Base-by-base conservation (phyloP, 2,888 invertebrate genomes). In the Amphipoea lucens region DNA sequence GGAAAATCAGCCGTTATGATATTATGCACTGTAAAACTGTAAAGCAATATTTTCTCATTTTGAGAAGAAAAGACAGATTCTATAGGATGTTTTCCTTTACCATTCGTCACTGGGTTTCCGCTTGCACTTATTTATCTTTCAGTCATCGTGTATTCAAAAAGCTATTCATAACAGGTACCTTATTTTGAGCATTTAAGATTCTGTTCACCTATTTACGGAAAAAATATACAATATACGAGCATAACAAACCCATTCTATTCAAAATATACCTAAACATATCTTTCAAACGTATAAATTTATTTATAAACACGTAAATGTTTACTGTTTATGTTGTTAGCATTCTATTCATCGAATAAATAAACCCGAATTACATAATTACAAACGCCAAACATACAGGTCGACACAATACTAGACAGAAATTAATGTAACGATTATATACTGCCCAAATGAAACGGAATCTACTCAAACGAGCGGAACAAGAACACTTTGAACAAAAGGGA, bases 401-500 rank as follows among this genome's bases (percentile, higher is more conserved):
- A 75, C 75, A 80, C 81, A 87, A 83, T 87, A 70, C 74, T 81
- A 91, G 81, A 87, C 84, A 85, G 85, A 90, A 92, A 92, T 92
- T 93, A 91, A 91, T 91, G 90, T 92, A 92, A 94, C 90, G 90
- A 93, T 91, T 92, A 91, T 91, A 91, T 90, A 89, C 90, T 80
- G 83, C 77, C 87, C 84, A 85, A 88, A 89, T 82, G 94, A 94
- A 95, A 94, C 92, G 92, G 92, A 94, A 94, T 94, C 92, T 91
- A 93, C 93, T 92, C 89, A 93, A 93, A 93, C 87, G 92, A 92
- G 92, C 94, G 93, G 93, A 95, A 94, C 93, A 94, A 93, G 91
- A 93, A 91, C 92, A 91, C 91, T 90, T 90, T 89, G 92, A 94
- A 96, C 96, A 96, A 96, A 96, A 96, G 96, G 95, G 95, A 95